Evolutionary conservation across 2,797 vertebrate species (phyloP).

Genomic region (Coregonus ussuriensis): DNA sequence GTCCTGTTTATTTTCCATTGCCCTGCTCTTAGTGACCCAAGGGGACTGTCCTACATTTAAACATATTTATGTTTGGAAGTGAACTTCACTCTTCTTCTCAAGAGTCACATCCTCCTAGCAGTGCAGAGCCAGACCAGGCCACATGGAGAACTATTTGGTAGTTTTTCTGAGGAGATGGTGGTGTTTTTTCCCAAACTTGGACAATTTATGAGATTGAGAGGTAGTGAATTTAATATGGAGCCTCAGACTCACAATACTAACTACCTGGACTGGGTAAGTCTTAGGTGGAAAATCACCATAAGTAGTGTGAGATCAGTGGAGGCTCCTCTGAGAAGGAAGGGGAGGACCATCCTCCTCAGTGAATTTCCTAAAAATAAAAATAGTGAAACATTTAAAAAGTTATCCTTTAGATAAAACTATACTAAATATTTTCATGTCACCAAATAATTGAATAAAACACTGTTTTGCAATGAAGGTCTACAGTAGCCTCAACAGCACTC

Average conservation of each 20-base stretch:
- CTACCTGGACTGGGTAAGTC: background rate
- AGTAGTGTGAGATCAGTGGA: background rate
- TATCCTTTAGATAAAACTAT: no score
- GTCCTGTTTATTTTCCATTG: conserved; percentile 59
- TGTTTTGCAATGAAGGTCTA: no score
- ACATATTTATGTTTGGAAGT: conserved; percentile 60
- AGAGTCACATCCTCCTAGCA: conserved; percentile 29
- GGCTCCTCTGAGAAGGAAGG: background rate
- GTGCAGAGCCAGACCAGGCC: background rate
- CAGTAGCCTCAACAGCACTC: no score
- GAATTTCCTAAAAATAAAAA: no score
- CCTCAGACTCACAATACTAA: background rate
- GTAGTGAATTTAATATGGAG: background rate
- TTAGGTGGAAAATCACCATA: background rate
- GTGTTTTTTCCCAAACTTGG: background rate
- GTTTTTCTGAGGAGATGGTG: background rate
- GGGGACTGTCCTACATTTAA: conserved; percentile 28
- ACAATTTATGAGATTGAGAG: background rate
- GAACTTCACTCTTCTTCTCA: conserved; percentile 37
- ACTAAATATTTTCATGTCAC: no score
- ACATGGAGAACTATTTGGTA: background rate
- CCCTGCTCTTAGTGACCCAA: conserved; percentile 44
- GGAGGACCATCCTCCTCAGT: conserved; percentile 4
- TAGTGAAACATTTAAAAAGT: no score
- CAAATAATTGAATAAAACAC: no score